Evolutionary conservation across 2,888 invertebrate species (phyloP).

Genomic region (Panzeria rudis): DNA sequence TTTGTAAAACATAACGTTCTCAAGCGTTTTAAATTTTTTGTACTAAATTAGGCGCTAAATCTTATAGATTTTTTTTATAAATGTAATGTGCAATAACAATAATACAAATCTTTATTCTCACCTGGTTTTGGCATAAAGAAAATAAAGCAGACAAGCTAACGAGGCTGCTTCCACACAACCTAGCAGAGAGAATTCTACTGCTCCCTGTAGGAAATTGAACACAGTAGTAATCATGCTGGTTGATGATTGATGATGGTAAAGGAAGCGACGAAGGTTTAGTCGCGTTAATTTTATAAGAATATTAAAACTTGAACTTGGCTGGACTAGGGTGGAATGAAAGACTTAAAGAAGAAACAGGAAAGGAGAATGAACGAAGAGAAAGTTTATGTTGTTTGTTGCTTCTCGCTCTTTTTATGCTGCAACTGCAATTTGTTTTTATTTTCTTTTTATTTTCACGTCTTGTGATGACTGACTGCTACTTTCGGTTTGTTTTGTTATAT

Average conservation of each 20-base stretch:
- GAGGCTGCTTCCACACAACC: conserved; percentile 82
- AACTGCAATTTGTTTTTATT: neutral
- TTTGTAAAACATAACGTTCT: neutral
- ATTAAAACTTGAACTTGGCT: conserved; percentile 28
- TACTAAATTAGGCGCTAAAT: too few species aligned
- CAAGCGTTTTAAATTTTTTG: neutral
- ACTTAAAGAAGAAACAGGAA: neutral
- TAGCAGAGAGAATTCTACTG: conserved; percentile 77
- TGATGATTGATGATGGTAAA: neutral
- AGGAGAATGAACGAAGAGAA: conserved; percentile 5
- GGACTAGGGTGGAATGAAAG: neutral
- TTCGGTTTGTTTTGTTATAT: conserved; percentile 26
- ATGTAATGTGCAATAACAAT: neutral
- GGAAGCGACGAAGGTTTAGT: neutral
- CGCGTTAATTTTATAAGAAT: conserved; percentile 16
- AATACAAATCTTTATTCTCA: conserved; percentile 71
- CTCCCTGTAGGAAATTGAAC: conserved; percentile 79
- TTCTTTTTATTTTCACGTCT: conserved; percentile 20
- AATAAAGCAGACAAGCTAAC: conserved; percentile 81
- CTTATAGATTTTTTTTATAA: too few species aligned
- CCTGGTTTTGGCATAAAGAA: conserved; percentile 83
- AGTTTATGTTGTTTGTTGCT: conserved; percentile 4
- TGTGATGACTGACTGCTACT: conserved; percentile 11
- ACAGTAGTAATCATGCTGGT: conserved; percentile 77
- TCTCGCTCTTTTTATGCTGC: conserved; percentile 24